A percentile compares a stretch with the other conserved stretches of the same genome.
Conservation (phyloP, 2,888 invertebrate genomes). For the Yponomeuta evonymella region DNA sequence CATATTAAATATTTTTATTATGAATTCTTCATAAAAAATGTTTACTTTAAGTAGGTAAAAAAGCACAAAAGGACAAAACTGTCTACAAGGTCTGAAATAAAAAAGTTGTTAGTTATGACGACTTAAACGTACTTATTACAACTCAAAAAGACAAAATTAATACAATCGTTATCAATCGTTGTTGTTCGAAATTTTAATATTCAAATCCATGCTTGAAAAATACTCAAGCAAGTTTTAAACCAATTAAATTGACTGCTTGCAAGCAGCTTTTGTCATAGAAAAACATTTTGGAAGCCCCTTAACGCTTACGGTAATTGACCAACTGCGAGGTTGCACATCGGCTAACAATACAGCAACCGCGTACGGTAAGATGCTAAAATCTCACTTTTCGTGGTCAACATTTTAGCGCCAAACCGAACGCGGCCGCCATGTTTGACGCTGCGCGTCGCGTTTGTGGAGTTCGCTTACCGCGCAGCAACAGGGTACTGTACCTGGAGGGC, state of each 20-base stretch:
- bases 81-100: conserved; percentile 11
- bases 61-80: conserved; percentile 8
- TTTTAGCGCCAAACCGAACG: conserved; percentile 15
- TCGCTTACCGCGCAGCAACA: conserved; percentile 66
- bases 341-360: background rate
- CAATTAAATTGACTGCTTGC: background rate
- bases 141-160: no score
- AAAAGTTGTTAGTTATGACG: conserved; percentile 4
- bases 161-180: background rate
- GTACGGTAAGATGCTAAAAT: conserved; percentile 11
- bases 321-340: background rate
- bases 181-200: conserved; percentile 14
- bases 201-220: conserved; percentile 13
- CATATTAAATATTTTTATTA: background rate
- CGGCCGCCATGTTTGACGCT: conserved; percentile 8
- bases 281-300: conserved; percentile 13
- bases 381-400: background rate
- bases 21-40: background rate
- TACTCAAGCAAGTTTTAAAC: conserved; percentile 9
- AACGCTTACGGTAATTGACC: background rate
- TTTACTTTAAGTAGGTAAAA: background rate
- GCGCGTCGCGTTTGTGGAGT: conserved; percentile 6
- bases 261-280: background rate
- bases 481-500: conserved; percentile 80
- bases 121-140: background rate